Evolutionary conservation across 1,140 invertebrate genomes (phyloP), one percentile per base, ranked within the genome.

Genomic region (Achatina immaculata): DNA sequence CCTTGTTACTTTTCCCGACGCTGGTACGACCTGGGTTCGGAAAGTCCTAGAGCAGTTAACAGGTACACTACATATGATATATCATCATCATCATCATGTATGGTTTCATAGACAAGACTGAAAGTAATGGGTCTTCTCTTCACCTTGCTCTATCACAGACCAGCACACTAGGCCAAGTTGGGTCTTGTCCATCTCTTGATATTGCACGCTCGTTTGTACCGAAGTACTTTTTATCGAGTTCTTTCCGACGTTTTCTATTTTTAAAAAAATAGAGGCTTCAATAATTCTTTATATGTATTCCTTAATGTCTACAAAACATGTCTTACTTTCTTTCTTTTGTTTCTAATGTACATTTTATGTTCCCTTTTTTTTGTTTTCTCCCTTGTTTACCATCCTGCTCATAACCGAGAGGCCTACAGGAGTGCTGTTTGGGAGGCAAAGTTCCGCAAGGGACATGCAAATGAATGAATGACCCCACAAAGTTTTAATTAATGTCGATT

Each of bases 41-140:
- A 78, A 24, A 9, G 34, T 78, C 0, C 24, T 78, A 0, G 58
- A 78, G 34, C 76, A 78, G 76, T 34, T 78, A 38, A 68, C 62
- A 16, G 76, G 76, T 78, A 24, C 24, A 45, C 21, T n/a, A 24
- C 48, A 14, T 51, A 51, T 14, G 24, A 51, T 51, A 51, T 14
- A 51, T 14, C 24, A 51, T 51, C 24, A 51, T 51, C 11, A 51
- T 24, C 48, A 51, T 11, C 48, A 51, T 11, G 11, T 51, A 14
- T 24, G 48, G 11, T 51, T 51, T 14, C 11, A 51, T 14, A 14
- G 48, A 51, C 48, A 14, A 24, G 48, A 11, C 48, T 24, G 48
- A 11, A 51, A 11, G 24, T 14, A 51, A 51, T 24, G 11, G 24
- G 24, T 51, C 48, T 11, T 51, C 24, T 11, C 11, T 51, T 51